A percentile compares a stretch with the other conserved stretches of the same genome.
phyloP scores from a whole-genome alignment of 1,140 invertebrate genomes.

The Lasaia peninsularis region DNA sequence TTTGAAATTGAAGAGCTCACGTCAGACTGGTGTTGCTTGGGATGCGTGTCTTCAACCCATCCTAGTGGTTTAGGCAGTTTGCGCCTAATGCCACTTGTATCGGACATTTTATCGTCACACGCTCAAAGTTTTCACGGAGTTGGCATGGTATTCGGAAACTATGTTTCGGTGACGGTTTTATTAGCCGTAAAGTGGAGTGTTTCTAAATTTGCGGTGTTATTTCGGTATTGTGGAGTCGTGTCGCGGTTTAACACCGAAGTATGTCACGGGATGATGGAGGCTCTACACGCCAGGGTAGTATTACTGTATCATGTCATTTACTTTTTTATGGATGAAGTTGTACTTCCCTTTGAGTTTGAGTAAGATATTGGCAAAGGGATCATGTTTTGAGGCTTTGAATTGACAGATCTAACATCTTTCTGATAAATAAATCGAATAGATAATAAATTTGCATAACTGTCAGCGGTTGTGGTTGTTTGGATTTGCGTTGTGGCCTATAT shows the following conservation, averaged over 20 bases:
- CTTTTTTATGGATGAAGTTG: conserved; percentile 1
- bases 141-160: conserved; percentile 34
- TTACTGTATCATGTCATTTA: neutral
- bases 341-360: neutral
- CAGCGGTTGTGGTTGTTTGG: too few relatives aligned
- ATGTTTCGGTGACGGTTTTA: conserved; percentile 63
- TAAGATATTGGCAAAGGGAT: too few relatives aligned
- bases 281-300: neutral
- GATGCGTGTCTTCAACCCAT: conserved; percentile 62
- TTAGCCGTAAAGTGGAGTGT: conserved; percentile 63
- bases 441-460: too few relatives aligned
- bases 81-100: conserved; percentile 67
- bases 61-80: conserved; percentile 37
- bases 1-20: conserved; percentile 24
- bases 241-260: conserved; percentile 21
- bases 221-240: conserved; percentile 29
- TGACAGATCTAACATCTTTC: too few relatives aligned
- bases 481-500: too few relatives aligned
- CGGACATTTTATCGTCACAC: conserved; percentile 67
- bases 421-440: too few relatives aligned
- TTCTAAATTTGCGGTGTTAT: conserved; percentile 51
- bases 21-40: conserved; percentile 30
- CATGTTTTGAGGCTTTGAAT: too few relatives aligned
- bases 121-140: conserved; percentile 33
- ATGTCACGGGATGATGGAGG: conserved; percentile 6